Evolutionary conservation across 1,140 invertebrate genomes (phyloP).

Genomic region (Meteorus sp.): DNA sequence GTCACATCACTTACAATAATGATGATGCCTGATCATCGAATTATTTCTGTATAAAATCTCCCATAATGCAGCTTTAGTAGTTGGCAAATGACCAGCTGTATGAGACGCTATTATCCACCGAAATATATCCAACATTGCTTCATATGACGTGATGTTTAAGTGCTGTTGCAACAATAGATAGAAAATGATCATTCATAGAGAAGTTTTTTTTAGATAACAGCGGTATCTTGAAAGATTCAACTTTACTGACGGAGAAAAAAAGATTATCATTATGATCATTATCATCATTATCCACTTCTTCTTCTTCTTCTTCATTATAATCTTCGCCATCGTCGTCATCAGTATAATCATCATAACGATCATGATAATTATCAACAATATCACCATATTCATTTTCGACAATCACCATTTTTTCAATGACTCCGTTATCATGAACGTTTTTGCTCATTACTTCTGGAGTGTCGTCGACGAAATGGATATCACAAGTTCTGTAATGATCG

Average conservation of each 20-base stretch:
- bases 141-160: slow-evolving; percentile 9
- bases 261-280: neutral
- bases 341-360: neutral
- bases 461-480: no score
- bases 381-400: slow-evolving; percentile 1
- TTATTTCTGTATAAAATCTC: slow-evolving; percentile 1
- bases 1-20: slow-evolving; percentile 7
- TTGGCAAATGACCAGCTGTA: neutral
- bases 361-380: neutral
- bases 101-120: slow-evolving; percentile 11
- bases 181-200: no score
- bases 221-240: no score
- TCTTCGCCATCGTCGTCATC: neutral
- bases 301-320: neutral
- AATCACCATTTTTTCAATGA: neutral
- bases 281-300: neutral
- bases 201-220: no score
- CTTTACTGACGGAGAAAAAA: no score
- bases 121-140: slow-evolving; percentile 1
- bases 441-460: no score
- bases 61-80: slow-evolving; percentile 13
- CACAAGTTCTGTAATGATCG: no score
- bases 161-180: neutral
- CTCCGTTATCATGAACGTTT: neutral
- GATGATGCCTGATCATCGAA: neutral